Percentiles rank a stretch among this genome's conserved stretches.
These are phyloP conservation scores for Felis chaus DNA, from an alignment of 2,113 vertebrate genomes.

Conservation along the genomic window DNA sequence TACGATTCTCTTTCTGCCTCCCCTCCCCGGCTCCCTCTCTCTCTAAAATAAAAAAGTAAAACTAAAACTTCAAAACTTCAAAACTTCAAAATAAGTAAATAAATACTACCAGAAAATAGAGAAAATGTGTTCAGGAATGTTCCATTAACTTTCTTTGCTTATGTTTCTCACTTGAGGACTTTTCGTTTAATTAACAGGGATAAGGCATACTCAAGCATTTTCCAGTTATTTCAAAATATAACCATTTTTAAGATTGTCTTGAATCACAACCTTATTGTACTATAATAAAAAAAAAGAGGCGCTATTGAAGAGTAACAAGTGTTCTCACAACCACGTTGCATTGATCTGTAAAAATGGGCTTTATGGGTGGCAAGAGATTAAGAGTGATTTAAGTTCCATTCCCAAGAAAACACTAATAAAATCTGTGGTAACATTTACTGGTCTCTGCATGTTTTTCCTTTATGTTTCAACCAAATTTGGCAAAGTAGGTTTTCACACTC, in stretches of 20 bases:
- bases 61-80: too few species aligned
- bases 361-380: background rate
- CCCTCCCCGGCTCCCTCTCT: too few species aligned
- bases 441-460: background rate
- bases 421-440: background rate
- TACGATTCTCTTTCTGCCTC: too few species aligned
- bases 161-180: background rate
- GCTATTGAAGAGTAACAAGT: background rate
- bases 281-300: background rate
- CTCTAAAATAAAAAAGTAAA: too few species aligned
- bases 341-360: background rate
- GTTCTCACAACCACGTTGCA: background rate
- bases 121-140: background rate
- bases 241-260: background rate
- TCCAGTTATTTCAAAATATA: conserved; percentile 37
- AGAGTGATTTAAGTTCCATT: background rate
- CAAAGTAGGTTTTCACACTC: background rate
- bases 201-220: background rate
- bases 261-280: background rate
- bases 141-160: background rate
- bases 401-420: background rate
- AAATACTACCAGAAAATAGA: background rate
- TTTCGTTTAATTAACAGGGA: background rate
- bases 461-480: background rate
- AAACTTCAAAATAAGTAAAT: background rate